phyloP scores from a whole-genome alignment of 2,113 vertebrate species.

The Sinocyclocheilus maitianheensis region DNA sequence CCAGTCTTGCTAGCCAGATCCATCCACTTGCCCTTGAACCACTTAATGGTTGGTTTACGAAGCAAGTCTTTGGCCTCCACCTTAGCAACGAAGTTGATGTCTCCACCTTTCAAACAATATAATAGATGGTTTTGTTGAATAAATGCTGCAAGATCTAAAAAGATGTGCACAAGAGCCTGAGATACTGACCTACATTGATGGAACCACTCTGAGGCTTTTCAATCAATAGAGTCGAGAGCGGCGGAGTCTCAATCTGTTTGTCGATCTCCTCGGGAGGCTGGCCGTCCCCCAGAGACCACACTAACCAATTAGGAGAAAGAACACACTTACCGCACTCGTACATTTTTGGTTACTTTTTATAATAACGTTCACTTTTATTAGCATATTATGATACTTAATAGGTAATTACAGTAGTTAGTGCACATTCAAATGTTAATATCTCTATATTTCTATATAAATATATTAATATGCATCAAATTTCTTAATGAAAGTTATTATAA shows the following conservation, averaged over 20 bases:
- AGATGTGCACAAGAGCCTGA: not conserved
- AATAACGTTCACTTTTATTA: conserved; percentile 12
- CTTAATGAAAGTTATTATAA: conserved; percentile 26
- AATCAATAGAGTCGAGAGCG: conserved; percentile 84
- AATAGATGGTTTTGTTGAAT: not conserved
- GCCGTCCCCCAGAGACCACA: conserved; percentile 89
- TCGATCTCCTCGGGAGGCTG: conserved; percentile 83
- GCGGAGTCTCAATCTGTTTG: conserved; percentile 80
- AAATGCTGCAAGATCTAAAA: not conserved
- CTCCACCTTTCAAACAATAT: conserved; percentile 78
- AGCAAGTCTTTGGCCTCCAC: conserved; percentile 96
- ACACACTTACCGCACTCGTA: conserved; percentile 6
- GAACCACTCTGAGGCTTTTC: conserved; percentile 85
- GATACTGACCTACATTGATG: conserved; percentile 88
- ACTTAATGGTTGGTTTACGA: conserved; percentile 92
- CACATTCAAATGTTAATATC: not conserved
- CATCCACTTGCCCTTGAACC: conserved; percentile 99
- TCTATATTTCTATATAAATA: not conserved
- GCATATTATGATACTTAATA: not conserved
- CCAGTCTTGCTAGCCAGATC: conserved; percentile 97
- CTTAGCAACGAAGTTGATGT: conserved; percentile 92
- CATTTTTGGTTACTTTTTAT: conserved; percentile 1
- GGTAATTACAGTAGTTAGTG: not conserved
- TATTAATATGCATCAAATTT: not conserved
- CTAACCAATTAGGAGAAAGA: conserved; percentile 70